Base-by-base conservation (phyloP, 1,140 invertebrate genomes). In the Phenacoccus solenopsis region DNA sequence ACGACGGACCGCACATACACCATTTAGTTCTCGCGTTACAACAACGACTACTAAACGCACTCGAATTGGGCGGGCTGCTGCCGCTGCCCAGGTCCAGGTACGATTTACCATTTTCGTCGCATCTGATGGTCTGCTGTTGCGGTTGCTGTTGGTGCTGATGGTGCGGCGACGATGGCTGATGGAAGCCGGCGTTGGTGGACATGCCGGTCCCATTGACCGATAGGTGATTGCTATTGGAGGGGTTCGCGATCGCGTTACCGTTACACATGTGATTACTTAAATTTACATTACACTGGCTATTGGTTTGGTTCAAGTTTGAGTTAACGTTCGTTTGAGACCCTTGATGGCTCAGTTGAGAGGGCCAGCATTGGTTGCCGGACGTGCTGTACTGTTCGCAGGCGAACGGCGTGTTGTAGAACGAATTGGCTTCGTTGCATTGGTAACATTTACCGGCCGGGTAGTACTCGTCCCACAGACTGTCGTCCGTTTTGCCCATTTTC, bases 101-200 rank as follows among this genome's bases (percentile, higher is more conserved):
- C 68, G 89, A 92, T 79, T 94, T 94, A 73, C 91, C 91, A 77
- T 93, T 93, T 78, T 93, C 90, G 72, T 91, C 91, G 74, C 88
- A 86, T 61, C 90, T 85, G 78, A 92, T 92, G 74, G 90, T 91
- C 75, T 91, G 90, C 75, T 90, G 88, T 64, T 84, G 82, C 32
- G 71, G 70, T 69, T 70, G 70, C 76, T 32, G 78, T 79, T 79
- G 82, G 82, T 71, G 82, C 79, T 12, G 81, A 76, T 73, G 79
- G 74, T 28, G 79, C 76, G 76, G 79, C 76, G 61, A 7, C 56
- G 5, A 20, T 59, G 5, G 56, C n/a, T 59, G 56, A 59, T 59
- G 56, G 10, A 22, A 22, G 25, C 22, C 25, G 56, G 56, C 7
- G 10, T 24, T n/a, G 5, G 38, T 49, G 12, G 38, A 3, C 5